These are phyloP conservation scores for Arbacia lixula DNA, from an alignment of 53 echinoderm and acorn worm genomes.

Conservation along the genomic window DNA sequence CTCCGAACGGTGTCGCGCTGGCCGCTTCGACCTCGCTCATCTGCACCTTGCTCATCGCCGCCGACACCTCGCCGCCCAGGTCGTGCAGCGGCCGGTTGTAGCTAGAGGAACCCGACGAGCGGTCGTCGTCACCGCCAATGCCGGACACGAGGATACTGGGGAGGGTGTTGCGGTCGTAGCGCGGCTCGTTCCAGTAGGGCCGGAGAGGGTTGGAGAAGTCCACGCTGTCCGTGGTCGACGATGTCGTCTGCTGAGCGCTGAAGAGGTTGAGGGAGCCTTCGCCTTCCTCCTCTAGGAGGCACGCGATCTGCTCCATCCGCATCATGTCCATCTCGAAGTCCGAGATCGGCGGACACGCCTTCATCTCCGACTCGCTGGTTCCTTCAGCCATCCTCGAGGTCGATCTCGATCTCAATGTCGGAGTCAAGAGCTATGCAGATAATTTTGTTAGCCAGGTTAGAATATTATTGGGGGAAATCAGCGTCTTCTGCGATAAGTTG, in stretches of 20 bases:
- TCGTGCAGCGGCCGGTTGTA: background rate
- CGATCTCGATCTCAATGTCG: no score
- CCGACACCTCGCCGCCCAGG: background rate
- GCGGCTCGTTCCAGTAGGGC: conserved; percentile 70
- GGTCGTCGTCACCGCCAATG: conserved; percentile 44
- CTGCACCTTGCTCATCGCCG: conserved; percentile 16
- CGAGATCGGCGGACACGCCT: conserved; percentile 22
- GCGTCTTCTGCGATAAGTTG: no score
- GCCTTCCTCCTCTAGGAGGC: conserved; percentile 40
- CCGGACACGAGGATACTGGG: conserved; percentile 91
- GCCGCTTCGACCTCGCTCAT: conserved; percentile 11
- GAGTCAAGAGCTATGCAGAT: no score
- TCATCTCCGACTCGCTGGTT: background rate
- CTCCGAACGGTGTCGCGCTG: background rate
- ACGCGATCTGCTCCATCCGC: conserved; percentile 55
- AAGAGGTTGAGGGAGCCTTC: conserved; percentile 21
- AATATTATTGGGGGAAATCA: no score
- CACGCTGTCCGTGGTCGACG: conserved; percentile 9
- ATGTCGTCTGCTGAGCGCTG: conserved; percentile 25
- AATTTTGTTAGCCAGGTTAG: no score
- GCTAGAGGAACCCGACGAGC: background rate
- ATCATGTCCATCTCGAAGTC: conserved; percentile 58
- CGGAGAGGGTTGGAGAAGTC: conserved; percentile 52
- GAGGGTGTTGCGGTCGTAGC: conserved; percentile 66
- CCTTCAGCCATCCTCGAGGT: conserved; percentile 39